Evolutionary conservation across 2,113 vertebrate genomes (phyloP).

Genomic region (Machaerirhynchus nigripectus): DNA sequence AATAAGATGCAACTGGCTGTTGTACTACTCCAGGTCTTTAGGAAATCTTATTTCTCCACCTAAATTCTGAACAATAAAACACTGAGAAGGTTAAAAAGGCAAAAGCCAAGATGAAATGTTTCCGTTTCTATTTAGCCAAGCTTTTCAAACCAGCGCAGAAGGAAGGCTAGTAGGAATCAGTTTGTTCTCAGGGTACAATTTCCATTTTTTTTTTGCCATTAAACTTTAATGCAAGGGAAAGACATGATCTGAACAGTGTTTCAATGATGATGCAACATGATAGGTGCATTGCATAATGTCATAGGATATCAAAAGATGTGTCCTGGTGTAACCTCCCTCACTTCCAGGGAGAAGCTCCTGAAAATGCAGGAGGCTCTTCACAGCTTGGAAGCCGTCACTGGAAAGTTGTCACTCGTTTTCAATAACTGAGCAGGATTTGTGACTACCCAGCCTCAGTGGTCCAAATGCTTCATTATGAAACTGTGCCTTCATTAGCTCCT

Average conservation of each 20-base stretch:
- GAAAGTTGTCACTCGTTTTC: not conserved
- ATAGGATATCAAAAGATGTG: slow-evolving; percentile 8
- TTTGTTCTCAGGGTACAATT: not conserved
- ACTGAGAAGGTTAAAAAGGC: not conserved
- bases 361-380: not conserved
- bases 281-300: slow-evolving; percentile 35
- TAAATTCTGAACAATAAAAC: not conserved
- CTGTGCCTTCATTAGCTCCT: not conserved
- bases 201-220: not conserved
- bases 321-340: slow-evolving; percentile 4
- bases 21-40: not conserved
- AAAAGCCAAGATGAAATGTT: not conserved
- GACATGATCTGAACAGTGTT: not conserved
- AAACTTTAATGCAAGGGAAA: slow-evolving; percentile 15
- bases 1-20: not conserved
- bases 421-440: not conserved
- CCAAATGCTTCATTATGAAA: not conserved
- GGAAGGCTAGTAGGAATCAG: not conserved
- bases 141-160: not conserved
- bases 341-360: not conserved
- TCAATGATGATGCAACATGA: slow-evolving; percentile 41
- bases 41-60: not conserved
- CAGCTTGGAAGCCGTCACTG: not conserved
- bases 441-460: not conserved
- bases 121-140: not conserved